These are phyloP conservation scores for Mobula hypostoma DNA, from an alignment of 2,113 vertebrate species.

Conservation along the genomic window DNA sequence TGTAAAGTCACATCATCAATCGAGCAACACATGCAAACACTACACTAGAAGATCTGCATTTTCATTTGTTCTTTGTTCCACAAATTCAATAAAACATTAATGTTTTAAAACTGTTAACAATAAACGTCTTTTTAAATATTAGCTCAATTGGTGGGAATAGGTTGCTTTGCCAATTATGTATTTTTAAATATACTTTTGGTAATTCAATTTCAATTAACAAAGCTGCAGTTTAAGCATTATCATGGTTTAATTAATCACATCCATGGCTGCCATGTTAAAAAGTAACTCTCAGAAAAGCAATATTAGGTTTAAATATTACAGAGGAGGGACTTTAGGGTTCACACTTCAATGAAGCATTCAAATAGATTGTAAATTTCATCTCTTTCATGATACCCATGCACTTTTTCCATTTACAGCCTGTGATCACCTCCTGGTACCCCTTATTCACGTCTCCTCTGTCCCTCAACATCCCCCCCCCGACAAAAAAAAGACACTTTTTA, in stretches of 20 bases:
- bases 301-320: not conserved
- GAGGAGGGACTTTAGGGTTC: not conserved
- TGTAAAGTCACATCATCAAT: constrained; percentile 8
- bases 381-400: not conserved
- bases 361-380: not conserved
- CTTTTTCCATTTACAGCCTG: not conserved
- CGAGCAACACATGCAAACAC: not conserved
- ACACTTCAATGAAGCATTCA: not conserved
- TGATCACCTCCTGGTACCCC: not conserved
- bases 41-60: not conserved
- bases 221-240: not conserved
- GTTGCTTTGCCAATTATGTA: not conserved
- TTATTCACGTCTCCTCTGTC: not conserved
- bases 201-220: not conserved
- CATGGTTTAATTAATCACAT: not conserved
- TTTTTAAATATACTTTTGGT: not conserved
- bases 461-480: not conserved
- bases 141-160: not conserved
- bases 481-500: not conserved
- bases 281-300: not conserved
- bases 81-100: not conserved
- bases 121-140: not conserved
- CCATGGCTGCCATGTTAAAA: not conserved
- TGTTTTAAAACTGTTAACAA: not conserved
- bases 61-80: not conserved